A percentile compares a stretch with the other conserved stretches of the same genome.
phyloP scores from a whole-genome alignment of 2,113 vertebrate genomes.

The Boleophthalmus pectinirostris region DNA sequence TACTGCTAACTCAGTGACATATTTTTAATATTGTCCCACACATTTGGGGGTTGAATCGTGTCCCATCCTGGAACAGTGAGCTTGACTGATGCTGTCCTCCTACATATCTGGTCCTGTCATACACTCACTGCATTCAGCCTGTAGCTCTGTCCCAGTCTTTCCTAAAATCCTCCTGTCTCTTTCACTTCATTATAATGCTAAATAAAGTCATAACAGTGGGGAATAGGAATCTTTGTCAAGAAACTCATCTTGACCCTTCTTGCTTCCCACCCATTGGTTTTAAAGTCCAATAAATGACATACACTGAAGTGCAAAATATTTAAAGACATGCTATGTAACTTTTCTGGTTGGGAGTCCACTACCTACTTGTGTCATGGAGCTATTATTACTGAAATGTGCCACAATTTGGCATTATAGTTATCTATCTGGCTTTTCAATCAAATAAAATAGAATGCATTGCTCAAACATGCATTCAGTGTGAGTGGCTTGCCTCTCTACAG shows the following conservation, averaged over 20 bases:
- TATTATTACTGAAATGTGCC: not conserved
- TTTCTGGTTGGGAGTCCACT: too few relatives aligned
- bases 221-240: not conserved
- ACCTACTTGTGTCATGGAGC: too few relatives aligned
- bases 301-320: not conserved
- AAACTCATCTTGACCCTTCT: not conserved
- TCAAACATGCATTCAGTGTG: too few relatives aligned
- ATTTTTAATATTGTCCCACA: not conserved
- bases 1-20: not conserved
- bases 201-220: not conserved
- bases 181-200: constrained; percentile 2
- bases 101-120: not conserved
- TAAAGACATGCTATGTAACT: not conserved
- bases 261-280: not conserved
- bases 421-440: not conserved
- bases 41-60: not conserved
- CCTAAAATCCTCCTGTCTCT: not conserved
- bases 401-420: not conserved
- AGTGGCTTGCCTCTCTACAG: too few relatives aligned
- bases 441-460: not conserved
- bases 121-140: constrained; percentile 11
- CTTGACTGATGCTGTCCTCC: constrained; percentile 15
- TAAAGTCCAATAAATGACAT: not conserved
- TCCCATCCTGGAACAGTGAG: constrained; percentile 16
- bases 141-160: not conserved